Percentiles rank a stretch among this genome's conserved stretches.
Evolutionary conservation across 2,113 vertebrate species (phyloP).

Genomic region (Mastomys natalensis): DNA sequence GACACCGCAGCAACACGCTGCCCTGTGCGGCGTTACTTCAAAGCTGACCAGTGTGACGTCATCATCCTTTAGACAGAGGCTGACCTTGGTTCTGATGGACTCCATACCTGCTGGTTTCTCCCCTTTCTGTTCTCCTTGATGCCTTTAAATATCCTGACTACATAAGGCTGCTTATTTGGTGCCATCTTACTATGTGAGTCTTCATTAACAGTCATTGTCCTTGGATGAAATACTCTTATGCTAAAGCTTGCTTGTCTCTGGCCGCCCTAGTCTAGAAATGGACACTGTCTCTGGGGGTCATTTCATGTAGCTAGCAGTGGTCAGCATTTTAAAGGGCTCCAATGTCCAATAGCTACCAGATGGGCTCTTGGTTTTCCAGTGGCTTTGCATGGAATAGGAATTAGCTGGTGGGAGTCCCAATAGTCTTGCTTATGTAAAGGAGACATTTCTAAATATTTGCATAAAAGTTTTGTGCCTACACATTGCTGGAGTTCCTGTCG

Average conservation of each 20-base stretch:
- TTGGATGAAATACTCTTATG: background rate
- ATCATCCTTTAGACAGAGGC: background rate
- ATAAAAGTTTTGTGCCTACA: slow-evolving; percentile 19
- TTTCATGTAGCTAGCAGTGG: background rate
- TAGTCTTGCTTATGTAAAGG: slow-evolving; percentile 6
- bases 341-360: background rate
- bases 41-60: background rate
- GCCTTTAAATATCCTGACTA: background rate
- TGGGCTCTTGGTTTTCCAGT: slow-evolving; percentile 38
- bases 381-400: slow-evolving; percentile 32
- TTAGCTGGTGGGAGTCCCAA: background rate
- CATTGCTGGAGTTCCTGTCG: background rate
- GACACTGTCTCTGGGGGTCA: background rate
- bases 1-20: background rate
- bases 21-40: background rate
- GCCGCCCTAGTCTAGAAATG: background rate
- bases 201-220: background rate
- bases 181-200: background rate
- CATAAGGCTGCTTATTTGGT: background rate
- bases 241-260: slow-evolving; percentile 25
- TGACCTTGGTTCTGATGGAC: background rate
- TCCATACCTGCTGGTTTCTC: background rate
- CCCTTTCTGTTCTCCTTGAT: background rate
- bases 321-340: slow-evolving; percentile 46
- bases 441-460: slow-evolving; percentile 43